Conservation (phyloP, 2,797 vertebrate species). For the Pelobates cultripes region DNA sequence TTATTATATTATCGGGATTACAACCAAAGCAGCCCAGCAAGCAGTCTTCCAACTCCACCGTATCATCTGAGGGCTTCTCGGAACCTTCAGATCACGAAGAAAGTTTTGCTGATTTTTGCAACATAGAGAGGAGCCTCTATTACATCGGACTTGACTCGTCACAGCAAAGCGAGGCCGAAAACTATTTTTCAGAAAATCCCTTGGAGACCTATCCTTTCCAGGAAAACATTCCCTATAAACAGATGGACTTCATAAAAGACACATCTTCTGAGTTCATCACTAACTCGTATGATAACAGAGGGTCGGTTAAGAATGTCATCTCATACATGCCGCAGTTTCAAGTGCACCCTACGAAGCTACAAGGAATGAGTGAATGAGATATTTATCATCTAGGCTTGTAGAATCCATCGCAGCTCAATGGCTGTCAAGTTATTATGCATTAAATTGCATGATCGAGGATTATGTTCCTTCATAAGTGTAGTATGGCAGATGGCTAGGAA, state of each 20-base stretch:
- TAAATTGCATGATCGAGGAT: not conserved
- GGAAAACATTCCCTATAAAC: constrained; percentile 52
- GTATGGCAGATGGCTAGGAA: not conserved
- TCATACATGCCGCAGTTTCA: constrained; percentile 90
- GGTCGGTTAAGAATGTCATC: constrained; percentile 59
- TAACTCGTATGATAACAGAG: constrained; percentile 56
- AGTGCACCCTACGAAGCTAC: constrained; percentile 66
- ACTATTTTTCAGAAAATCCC: constrained; percentile 62
- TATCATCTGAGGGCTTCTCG: constrained; percentile 84
- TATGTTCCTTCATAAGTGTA: not conserved
- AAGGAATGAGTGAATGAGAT: constrained; percentile 62
- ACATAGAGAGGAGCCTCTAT: constrained; percentile 67
- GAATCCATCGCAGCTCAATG: not conserved
- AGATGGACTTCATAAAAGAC: constrained; percentile 61
- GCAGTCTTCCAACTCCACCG: constrained; percentile 67
- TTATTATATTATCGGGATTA: constrained; percentile 64
- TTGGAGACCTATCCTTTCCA: constrained; percentile 55
- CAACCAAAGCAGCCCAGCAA: constrained; percentile 57
- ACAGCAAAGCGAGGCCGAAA: constrained; percentile 60
- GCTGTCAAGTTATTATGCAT: not conserved
- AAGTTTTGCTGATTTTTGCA: constrained; percentile 58
- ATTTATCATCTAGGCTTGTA: constrained; percentile 59
- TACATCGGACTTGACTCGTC: constrained; percentile 75
- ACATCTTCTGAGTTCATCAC: constrained; percentile 59
- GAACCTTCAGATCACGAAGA: constrained; percentile 77